Conservation (phyloP, 2,113 vertebrate species). For the Antechinus flavipes region DNA sequence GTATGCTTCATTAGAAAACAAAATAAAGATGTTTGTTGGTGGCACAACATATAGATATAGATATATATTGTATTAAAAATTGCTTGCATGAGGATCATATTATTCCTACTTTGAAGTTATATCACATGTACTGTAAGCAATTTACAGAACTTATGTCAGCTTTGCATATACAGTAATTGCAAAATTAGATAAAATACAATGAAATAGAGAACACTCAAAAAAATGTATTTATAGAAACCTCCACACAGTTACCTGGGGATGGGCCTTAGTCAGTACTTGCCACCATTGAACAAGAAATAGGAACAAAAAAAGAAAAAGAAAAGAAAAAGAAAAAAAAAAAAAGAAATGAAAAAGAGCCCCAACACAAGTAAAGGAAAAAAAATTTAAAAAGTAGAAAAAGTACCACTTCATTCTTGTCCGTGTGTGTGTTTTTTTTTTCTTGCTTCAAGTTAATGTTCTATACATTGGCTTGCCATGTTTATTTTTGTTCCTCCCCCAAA, state of each 20-base stretch:
- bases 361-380: neutral
- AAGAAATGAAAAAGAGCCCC: slow-evolving; percentile 3
- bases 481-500: slow-evolving; percentile 45
- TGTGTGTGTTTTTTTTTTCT: slow-evolving; percentile 17
- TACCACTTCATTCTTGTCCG: neutral
- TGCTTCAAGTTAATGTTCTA: slow-evolving; percentile 54
- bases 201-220: slow-evolving; percentile 87
- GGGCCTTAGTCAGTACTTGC: slow-evolving; percentile 77
- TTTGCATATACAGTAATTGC: slow-evolving; percentile 85
- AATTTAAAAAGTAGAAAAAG: neutral
- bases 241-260: slow-evolving; percentile 81
- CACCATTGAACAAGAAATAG: slow-evolving; percentile 81
- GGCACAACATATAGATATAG: slow-evolving; percentile 79
- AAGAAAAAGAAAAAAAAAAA: slow-evolving; percentile 21
- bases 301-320: slow-evolving; percentile 48
- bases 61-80: slow-evolving; percentile 84
- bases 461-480: slow-evolving; percentile 50
- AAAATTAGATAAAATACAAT: slow-evolving; percentile 88
- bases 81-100: slow-evolving; percentile 81
- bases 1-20: slow-evolving; percentile 66
- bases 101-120: slow-evolving; percentile 83
- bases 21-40: slow-evolving; percentile 71
- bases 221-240: slow-evolving; percentile 87
- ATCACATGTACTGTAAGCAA: slow-evolving; percentile 86
- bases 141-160: slow-evolving; percentile 85